Conservation (phyloP, 2,888 invertebrate genomes). For the Agrochola lota region DNA sequence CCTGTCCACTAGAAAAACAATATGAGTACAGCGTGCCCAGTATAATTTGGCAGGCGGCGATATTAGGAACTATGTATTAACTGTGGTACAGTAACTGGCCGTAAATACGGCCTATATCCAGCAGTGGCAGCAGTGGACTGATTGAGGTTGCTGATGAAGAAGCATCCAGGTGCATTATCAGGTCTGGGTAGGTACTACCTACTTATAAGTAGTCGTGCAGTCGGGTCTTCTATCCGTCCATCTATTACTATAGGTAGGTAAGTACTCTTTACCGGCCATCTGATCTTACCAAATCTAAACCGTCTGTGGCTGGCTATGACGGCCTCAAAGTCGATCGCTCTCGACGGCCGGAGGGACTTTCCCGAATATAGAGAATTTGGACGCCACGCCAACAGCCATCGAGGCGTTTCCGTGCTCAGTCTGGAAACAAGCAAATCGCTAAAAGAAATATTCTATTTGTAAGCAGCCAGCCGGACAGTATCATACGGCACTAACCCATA, state of each 20-base stretch:
- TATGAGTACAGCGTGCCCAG: constrained; percentile 5
- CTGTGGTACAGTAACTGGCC: background rate
- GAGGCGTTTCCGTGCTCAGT: background rate
- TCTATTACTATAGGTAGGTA: too few species aligned
- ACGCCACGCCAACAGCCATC: background rate
- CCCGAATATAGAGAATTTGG: background rate
- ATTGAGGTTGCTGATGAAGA: background rate
- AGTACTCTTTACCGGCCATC: too few species aligned
- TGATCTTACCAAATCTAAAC: background rate
- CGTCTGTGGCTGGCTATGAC: background rate
- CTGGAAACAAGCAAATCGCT: background rate
- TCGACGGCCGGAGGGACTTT: background rate
- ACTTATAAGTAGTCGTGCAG: background rate
- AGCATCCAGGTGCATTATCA: background rate
- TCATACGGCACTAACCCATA: background rate
- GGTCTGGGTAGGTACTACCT: background rate
- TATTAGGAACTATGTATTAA: background rate
- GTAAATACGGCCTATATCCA: background rate
- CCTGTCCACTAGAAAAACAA: background rate
- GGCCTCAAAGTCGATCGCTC: background rate
- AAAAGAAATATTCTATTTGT: background rate
- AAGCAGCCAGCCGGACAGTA: too few species aligned
- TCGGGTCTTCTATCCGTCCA: background rate
- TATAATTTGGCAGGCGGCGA: constrained; percentile 18
- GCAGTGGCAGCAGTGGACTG: background rate